Base-by-base conservation (phyloP, 2,888 invertebrate genomes). In the Zygothrica quintamaculata region DNA sequence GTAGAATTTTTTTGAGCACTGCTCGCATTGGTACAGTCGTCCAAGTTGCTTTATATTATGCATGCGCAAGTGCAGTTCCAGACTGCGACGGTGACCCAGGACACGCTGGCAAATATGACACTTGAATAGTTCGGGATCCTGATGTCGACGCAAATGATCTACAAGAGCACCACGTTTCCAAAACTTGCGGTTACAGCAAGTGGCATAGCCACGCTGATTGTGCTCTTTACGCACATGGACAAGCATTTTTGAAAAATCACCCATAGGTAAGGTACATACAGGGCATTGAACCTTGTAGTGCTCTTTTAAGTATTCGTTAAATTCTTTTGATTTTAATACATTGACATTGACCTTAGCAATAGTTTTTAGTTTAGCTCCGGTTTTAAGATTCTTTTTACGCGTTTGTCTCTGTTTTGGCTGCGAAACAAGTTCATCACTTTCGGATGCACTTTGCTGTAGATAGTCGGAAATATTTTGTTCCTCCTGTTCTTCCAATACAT, bases 51-150 rank as follows among this genome's bases (percentile, higher is more conserved):
- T 88, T 1, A 77, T 69, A n/a, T 87, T 81, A 40, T 89, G 89
- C 64, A 79, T 75, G 8, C 85, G 76, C 67, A 87, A 70, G 53
- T 90, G 90, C 2, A 84, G 64, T 52, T 89, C 88, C 13, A 89
- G 64, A 13, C 88, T 85, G 1, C 85, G 77, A 0, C 90, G 75
- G 7, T 84, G 82, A 1, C 84, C 80, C 69, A 89, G 76, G 0
- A 85, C 86, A 22, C 89, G 88, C 1, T 68, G 62, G 47, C 90
- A 90, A 8, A 84, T 74, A 4, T 77, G 66, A 13, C 90, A 90
- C 58, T 90, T 90, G 16, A 90, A 91, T 8, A 88, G 79, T 2
- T 89, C 86, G 0, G 91, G 90, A 52, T 91, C 81, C 40, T 87
- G 69, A 65, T 91, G 91, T 0, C 84, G 79, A 1, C 84, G 78